Evolutionary conservation across 2,888 invertebrate genomes (phyloP).

Genomic region (Ametastegia equiseti): DNA sequence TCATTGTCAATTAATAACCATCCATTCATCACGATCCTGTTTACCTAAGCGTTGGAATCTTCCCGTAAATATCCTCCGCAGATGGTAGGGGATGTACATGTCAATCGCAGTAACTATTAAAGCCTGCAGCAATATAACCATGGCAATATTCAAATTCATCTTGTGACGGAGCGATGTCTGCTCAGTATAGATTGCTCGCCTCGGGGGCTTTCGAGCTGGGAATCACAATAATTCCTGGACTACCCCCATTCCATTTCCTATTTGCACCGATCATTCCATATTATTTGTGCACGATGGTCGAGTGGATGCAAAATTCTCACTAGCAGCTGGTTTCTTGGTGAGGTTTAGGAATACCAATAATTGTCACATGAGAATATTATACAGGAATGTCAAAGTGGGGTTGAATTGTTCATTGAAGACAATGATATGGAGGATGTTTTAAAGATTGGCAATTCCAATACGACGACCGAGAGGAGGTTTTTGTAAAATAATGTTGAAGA

Average conservation of each 20-base stretch:
- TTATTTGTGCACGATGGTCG: conserved; percentile 2
- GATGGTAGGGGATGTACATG: conserved; percentile 60
- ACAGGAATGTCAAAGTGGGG: not conserved
- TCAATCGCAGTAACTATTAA: conserved; percentile 72
- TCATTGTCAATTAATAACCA: not conserved
- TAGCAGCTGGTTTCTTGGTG: not conserved
- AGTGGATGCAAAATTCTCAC: not conserved
- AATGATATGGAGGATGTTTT: conserved; percentile 14
- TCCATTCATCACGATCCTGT: conserved; percentile 12
- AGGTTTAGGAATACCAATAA: not conserved
- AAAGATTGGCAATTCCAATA: conserved; percentile 70
- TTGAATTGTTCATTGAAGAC: not conserved
- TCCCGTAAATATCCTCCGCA: conserved; percentile 5
- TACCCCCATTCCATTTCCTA: conserved; percentile 68
- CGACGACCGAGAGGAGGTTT: conserved; percentile 69
- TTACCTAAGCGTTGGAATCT: not conserved
- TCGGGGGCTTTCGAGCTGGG: conserved; percentile 62
- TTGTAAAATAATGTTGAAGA: conserved; percentile 72
- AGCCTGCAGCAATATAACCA: conserved; percentile 71
- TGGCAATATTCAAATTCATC: conserved; percentile 74
- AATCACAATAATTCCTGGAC: conserved; percentile 75
- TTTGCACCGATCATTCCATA: conserved; percentile 25
- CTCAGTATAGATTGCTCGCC: conserved; percentile 73
- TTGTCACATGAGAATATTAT: not conserved
- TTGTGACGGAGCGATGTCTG: conserved; percentile 71